These are phyloP conservation scores for Bombus soroeensis DNA, from an alignment of 1,140 invertebrate species.

Conservation along the genomic window DNA sequence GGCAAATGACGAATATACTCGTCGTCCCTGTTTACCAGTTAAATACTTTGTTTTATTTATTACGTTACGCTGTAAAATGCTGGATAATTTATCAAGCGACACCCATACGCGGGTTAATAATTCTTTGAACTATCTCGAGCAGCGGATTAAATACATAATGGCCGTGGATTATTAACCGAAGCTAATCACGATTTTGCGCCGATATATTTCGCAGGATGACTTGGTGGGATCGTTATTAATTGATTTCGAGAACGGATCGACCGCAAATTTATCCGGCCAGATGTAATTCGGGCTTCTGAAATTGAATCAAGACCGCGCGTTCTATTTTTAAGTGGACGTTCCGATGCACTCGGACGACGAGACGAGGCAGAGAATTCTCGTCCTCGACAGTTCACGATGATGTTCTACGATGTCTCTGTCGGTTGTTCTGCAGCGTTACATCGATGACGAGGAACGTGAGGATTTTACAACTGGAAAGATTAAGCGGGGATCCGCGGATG, in stretches of 20 bases:
- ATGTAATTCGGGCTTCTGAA: conserved; percentile 11
- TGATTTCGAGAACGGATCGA: conserved; percentile 12
- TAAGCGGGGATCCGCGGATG: neutral
- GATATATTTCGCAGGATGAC: neutral
- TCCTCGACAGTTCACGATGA: neutral
- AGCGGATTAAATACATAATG: neutral
- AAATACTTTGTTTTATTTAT: neutral
- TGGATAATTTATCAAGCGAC: neutral
- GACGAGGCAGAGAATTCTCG: neutral
- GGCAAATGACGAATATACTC: too few species aligned
- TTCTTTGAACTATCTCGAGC: neutral
- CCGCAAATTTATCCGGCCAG: neutral
- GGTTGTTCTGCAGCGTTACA: neutral
- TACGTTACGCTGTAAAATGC: neutral
- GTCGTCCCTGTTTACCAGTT: too few species aligned
- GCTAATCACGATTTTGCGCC: neutral
- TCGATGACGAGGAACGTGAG: conserved; percentile 1
- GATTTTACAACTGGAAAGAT: conserved; percentile 16
- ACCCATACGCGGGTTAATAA: neutral
- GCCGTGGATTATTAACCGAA: neutral
- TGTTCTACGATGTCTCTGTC: neutral
- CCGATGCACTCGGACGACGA: neutral
- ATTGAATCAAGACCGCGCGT: conserved; percentile 21
- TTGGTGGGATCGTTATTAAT: conserved; percentile 12
- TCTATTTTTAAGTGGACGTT: conserved; percentile 11